Percentiles rank a stretch among this genome's conserved stretches.
Conservation (phyloP, 2,888 invertebrate genomes). For the Phania funesta region DNA sequence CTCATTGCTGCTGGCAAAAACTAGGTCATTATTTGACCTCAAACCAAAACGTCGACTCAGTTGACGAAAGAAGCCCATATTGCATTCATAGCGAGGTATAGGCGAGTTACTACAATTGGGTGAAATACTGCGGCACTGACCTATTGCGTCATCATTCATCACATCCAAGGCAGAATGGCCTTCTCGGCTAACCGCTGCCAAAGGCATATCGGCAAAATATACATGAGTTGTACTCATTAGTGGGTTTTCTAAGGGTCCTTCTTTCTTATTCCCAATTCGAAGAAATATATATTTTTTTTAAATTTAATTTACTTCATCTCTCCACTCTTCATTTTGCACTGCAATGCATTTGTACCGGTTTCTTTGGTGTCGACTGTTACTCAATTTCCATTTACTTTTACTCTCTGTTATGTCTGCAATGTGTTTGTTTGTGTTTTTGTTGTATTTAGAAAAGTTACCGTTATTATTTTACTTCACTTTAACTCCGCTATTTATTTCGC, state of each 20-base stretch:
- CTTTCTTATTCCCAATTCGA: background rate
- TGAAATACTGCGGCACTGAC: conserved; percentile 76
- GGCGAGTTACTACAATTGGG: conserved; percentile 79
- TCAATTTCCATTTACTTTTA: conserved; percentile 20
- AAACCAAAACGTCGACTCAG: conserved; percentile 84
- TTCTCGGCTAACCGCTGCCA: conserved; percentile 42
- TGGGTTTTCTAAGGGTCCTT: background rate
- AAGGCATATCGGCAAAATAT: conserved; percentile 74
- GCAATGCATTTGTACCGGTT: conserved; percentile 70
- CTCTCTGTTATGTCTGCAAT: conserved; percentile 3
- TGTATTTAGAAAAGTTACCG: conserved; percentile 3
- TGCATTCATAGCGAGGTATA: conserved; percentile 82
- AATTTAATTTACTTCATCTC: background rate
- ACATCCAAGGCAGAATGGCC: conserved; percentile 37
- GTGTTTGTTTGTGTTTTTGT: conserved; percentile 2
- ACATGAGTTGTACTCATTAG: conserved; percentile 74
- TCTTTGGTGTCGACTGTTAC: background rate
- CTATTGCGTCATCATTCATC: conserved; percentile 55
- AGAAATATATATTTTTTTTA: background rate
- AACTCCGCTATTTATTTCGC: background rate
- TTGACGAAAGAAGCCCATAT: conserved; percentile 85
- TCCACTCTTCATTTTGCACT: background rate
- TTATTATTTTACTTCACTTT: conserved; percentile 24
- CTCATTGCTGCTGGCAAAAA: conserved; percentile 79
- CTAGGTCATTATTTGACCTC: conserved; percentile 81